These are phyloP conservation scores for Phoebastria nigripes DNA, from an alignment of 2,797 vertebrate species.

Conservation along the genomic window DNA sequence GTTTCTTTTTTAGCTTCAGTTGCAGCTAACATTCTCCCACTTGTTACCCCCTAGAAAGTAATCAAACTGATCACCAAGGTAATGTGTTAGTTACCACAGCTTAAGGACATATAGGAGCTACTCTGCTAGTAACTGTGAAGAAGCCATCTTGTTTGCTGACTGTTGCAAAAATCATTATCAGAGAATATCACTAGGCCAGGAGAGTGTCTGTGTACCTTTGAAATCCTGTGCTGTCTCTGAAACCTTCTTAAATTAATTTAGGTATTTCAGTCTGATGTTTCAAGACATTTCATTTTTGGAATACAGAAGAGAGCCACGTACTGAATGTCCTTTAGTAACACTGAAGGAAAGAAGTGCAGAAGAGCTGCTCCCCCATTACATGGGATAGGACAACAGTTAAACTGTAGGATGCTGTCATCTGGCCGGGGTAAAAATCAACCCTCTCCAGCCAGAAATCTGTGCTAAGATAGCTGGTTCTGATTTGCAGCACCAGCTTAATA, in stretches of 20 bases:
- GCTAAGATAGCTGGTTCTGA: background rate
- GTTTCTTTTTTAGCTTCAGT: background rate
- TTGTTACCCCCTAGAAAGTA: background rate
- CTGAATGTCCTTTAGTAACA: background rate
- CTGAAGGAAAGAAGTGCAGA: background rate
- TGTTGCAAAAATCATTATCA: background rate
- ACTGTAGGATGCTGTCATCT: background rate
- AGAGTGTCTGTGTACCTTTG: background rate
- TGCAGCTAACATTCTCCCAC: background rate
- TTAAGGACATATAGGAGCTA: background rate
- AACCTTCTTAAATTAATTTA: background rate
- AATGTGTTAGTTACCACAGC: background rate
- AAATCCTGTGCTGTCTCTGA: background rate
- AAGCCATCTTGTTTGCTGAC: background rate
- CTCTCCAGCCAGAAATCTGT: background rate
- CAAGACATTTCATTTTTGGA: background rate
- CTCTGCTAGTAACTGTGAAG: background rate
- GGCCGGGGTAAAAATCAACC: background rate
- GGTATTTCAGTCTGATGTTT: background rate
- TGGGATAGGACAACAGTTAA: background rate
- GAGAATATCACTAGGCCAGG: background rate
- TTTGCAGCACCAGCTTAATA: background rate
- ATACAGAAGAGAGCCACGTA: background rate
- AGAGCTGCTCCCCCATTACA: background rate
- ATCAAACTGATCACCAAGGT: background rate